Base-by-base conservation (phyloP, 2,797 vertebrate species). In the Lacerta bilineata region DNA sequence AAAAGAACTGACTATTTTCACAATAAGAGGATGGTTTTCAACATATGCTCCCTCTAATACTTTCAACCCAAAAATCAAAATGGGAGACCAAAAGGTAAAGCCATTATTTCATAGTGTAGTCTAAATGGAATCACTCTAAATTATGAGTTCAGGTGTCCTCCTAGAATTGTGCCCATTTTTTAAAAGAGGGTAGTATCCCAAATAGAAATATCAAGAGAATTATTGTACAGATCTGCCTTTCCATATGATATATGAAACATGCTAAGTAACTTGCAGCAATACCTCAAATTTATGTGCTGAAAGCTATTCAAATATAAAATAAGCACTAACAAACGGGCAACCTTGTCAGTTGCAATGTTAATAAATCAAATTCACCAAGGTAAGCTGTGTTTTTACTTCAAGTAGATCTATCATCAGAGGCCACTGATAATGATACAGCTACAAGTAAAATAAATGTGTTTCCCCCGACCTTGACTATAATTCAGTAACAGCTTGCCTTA, bases 351-450 rank as follows among this genome's bases (percentile, higher is more conserved):
- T 91, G 91, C 91, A 96, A 94, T 93, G 90, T 86, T 95, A 96
- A 96, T 97, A 97, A 96, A 97, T 97, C 96, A 97, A 96, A 96
- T 92, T 95, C 95, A 93, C 95, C 95, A 96, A 96, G 96, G 96
- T 96, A 96, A 97, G 96, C 95, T 94, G 91, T 94, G 95, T 96
- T 96, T 97, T 92, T 93, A 92, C 81, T 92, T 93, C 93, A 92
- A 95, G 84, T 94, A 94, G 93, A 96, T 97, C 94, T 96, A 97
- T 97, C 96, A 95, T 96, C 92, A 96, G 91, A 93, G 90, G 64
- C 87, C 90, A 86, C 36, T 95, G 92, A 96, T 97, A 95, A 97
- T 95, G 95, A 96, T 96, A 95, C 93, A 96, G 89, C 94, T 80
- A 96, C 92, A 93, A 95, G 93, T 92, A 95, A 97, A 97, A 95